phyloP scores from a whole-genome alignment of 2,797 vertebrate species.

The Mycteria americana region DNA sequence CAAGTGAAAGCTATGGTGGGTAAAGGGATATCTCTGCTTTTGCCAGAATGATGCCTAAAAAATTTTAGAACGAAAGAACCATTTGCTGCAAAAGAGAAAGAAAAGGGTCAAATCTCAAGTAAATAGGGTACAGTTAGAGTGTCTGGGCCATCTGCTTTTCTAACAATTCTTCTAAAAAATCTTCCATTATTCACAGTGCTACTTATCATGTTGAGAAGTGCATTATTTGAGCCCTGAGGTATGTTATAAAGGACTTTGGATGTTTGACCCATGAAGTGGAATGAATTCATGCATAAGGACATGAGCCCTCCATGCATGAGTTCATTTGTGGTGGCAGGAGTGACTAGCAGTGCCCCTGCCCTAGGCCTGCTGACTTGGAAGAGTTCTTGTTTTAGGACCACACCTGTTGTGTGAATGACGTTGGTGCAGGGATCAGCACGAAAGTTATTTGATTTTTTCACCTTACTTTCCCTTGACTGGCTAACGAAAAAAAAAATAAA shows the following conservation, averaged over 20 bases:
- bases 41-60: conserved; percentile 20
- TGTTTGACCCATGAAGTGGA: not conserved
- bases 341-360: not conserved
- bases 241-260: not conserved
- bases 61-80: not conserved
- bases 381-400: not conserved
- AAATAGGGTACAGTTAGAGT: not conserved
- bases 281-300: not conserved
- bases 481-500: not conserved
- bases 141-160: not conserved
- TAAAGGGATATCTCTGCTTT: conserved; percentile 35
- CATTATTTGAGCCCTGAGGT: not conserved
- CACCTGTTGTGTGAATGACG: not conserved
- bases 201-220: not conserved
- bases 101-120: conserved; percentile 1
- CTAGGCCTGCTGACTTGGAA: not conserved
- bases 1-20: conserved; percentile 35
- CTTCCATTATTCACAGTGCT: not conserved
- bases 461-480: not conserved
- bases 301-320: not conserved
- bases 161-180: not conserved
- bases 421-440: not conserved
- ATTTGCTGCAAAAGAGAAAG: conserved; percentile 15
- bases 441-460: not conserved
- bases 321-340: not conserved